Conservation (phyloP, 2,113 vertebrate genomes). For the Telmatochromis sp. region DNA sequence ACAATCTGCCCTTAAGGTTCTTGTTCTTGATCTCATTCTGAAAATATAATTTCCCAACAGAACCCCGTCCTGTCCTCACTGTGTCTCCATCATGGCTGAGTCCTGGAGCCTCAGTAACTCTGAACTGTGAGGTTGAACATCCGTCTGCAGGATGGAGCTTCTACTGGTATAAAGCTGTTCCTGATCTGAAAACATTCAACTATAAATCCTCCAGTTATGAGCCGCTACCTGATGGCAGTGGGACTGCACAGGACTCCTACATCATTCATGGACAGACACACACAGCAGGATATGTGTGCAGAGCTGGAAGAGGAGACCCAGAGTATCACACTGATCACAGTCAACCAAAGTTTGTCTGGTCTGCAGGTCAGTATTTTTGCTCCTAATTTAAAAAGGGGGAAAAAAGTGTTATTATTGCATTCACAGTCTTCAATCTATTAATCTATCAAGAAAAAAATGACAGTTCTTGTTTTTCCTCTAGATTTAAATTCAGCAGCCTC, state of each 20-base stretch:
- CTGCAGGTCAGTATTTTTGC: neutral
- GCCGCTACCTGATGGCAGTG: neutral
- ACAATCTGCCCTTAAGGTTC: fast-evolving
- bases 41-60: fast-evolving
- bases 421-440: neutral
- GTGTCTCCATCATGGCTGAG: neutral
- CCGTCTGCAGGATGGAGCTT: neutral
- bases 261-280: neutral
- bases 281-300: neutral
- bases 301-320: neutral
- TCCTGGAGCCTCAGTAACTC: neutral
- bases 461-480: neutral
- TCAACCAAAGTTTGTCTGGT: fast-evolving
- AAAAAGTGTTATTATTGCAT: fast-evolving
- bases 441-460: neutral
- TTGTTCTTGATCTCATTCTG: fast-evolving
- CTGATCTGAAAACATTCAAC: no score
- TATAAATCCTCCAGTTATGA: no score
- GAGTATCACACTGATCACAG: neutral
- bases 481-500: neutral
- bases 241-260: neutral
- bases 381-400: fast-evolving
- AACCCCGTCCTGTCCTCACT: fast-evolving
- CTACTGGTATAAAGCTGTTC: neutral
- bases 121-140: neutral